Evolutionary conservation across 2,113 vertebrate species (phyloP).

Genomic region (Cynocephalus volans): DNA sequence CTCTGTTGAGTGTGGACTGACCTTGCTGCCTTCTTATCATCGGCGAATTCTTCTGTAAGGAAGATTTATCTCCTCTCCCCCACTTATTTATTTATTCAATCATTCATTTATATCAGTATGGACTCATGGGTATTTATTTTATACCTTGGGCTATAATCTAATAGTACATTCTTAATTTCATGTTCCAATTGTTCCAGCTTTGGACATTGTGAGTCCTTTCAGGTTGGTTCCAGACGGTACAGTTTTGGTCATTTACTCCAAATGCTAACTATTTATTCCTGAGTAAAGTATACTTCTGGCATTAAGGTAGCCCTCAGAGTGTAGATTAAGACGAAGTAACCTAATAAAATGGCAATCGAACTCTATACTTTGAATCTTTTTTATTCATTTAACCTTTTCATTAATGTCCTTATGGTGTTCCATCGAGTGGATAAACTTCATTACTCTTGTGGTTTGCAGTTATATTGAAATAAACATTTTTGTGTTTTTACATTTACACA

Average conservation of each 20-base stretch:
- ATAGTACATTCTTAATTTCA: not conserved
- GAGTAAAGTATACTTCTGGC: not conserved
- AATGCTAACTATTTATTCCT: not conserved
- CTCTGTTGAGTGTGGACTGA: not conserved
- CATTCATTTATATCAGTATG: not conserved
- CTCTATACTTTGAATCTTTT: not conserved
- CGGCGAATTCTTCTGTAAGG: conserved; percentile 24
- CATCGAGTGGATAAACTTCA: too few relatives aligned
- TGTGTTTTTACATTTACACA: not conserved
- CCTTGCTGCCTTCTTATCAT: conserved; percentile 2
- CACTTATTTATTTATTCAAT: not conserved
- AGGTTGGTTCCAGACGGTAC: not conserved
- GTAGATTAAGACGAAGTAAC: not conserved
- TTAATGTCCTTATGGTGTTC: not conserved
- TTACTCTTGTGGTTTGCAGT: not conserved
- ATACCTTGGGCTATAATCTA: not conserved
- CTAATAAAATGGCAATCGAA: not conserved
- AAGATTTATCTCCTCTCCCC: not conserved
- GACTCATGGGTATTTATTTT: not conserved
- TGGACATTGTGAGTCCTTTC: not conserved
- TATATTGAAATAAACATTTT: not conserved
- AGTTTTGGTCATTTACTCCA: not conserved
- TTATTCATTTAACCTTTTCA: not conserved
- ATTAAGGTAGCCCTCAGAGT: not conserved
- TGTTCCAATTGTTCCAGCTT: not conserved